Conservation (phyloP, 2,797 vertebrate species). For the Leucoraja ocellata region DNA sequence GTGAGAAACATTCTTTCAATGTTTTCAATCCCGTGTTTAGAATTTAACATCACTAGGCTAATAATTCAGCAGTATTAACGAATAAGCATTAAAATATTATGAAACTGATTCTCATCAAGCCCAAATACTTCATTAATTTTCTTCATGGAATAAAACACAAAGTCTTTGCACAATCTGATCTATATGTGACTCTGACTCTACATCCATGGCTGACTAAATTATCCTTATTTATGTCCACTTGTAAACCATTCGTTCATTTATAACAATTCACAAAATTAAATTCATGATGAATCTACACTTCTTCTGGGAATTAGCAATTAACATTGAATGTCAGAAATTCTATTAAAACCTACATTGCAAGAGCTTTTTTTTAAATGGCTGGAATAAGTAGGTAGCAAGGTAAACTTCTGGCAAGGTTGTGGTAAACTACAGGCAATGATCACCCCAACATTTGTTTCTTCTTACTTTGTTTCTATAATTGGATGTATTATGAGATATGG, state of each 20-base stretch:
- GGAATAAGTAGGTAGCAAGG: background rate
- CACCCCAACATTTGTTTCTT: background rate
- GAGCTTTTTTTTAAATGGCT: background rate
- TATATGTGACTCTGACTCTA: background rate
- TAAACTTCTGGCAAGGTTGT: background rate
- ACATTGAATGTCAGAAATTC: background rate
- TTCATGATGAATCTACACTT: background rate
- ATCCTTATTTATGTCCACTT: too few relatives aligned
- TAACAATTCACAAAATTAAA: too few relatives aligned
- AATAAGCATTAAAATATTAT: too few relatives aligned
- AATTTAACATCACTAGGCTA: background rate
- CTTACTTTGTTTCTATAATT: background rate
- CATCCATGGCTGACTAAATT: background rate
- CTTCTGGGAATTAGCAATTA: background rate
- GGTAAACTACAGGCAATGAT: too few relatives aligned
- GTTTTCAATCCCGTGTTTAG: background rate
- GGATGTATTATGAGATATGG: too few relatives aligned
- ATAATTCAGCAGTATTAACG: background rate
- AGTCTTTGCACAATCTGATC: background rate
- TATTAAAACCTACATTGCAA: background rate
- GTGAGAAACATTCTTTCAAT: too few relatives aligned
- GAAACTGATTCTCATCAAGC: background rate
- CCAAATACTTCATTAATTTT: background rate
- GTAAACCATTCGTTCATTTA: background rate
- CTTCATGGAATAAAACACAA: background rate